Base-by-base conservation (phyloP, 2,888 invertebrate species). In the Timandra comae region DNA sequence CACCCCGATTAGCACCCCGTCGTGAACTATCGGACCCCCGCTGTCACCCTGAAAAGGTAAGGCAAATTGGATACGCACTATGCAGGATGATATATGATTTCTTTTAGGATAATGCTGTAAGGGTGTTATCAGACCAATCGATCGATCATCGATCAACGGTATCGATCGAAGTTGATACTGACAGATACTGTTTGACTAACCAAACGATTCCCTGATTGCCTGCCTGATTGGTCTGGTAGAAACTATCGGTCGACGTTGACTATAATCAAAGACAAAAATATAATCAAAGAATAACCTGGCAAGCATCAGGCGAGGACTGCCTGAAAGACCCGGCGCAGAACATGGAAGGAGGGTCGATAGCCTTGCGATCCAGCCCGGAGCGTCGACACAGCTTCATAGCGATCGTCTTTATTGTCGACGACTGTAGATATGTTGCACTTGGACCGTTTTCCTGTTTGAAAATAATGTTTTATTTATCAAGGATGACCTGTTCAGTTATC, bases 301-400 rank as follows among this genome's bases (percentile, higher is more conserved):
- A 88, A 29, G 88, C 81, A 53, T 88, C 88, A 29, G 82, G 79
- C 2, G 85, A 78, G 1, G 72, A 68, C 21, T 76, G 74, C n/a
- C 52, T 65, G 46, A 80, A 76, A 11, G 80, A 78, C 1, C 87
- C 88, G 0, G 88, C 88, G 33, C 88, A 88, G 52, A 88, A 80
- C 88, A 88, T 88, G 11, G 78, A 73, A 0, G 62, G 48, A 0
- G 86, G 85, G 29, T 81, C 75, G 19, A 85, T 82, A 12, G 80
- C 69, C 31, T 73, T 77, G 2, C 66, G 49, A 41, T 80, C 73
- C 3, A 84, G 63, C 0, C 82, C 81, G 0, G 84, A 81, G 3
- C 58, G 55, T 8, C 73, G 70, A 50, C 84, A 85, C 31, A 77
- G 56, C 50, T 85, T 85, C 84, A 85, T 85, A 0, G 81, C 70